Evolutionary conservation across 2,797 vertebrate species (phyloP).

Genomic region (Dromococcyx pavoninus): DNA sequence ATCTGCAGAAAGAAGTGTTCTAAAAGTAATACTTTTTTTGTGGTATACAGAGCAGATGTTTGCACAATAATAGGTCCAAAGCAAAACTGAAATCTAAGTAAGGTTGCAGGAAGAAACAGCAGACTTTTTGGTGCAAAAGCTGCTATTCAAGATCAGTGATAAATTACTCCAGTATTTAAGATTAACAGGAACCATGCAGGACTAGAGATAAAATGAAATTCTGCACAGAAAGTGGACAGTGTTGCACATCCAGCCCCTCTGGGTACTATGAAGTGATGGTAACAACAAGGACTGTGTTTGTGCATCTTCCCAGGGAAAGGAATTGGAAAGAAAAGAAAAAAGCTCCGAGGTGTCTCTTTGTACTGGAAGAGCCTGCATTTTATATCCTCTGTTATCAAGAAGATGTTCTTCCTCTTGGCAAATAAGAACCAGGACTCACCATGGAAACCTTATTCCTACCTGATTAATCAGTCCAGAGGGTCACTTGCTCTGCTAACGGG

Average conservation of each 20-base stretch:
- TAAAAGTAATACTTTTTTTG: background rate
- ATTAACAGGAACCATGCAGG: background rate
- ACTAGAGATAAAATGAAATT: background rate
- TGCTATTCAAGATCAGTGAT: background rate
- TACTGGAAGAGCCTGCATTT: background rate
- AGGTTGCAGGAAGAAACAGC: background rate
- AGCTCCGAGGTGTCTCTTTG: background rate
- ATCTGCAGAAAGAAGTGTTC: background rate
- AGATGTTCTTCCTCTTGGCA: background rate
- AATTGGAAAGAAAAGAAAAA: background rate
- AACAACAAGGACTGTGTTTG: background rate
- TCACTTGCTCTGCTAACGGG: background rate
- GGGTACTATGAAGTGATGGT: fast-evolving
- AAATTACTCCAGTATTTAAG: background rate
- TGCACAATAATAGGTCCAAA: background rate
- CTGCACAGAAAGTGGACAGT: background rate
- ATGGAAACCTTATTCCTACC: background rate
- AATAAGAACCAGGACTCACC: background rate
- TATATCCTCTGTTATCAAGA: background rate
- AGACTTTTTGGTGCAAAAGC: background rate
- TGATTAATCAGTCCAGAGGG: background rate
- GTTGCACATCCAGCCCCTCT: background rate
- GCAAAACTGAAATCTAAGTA: background rate
- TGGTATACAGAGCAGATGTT: background rate
- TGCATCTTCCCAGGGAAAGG: background rate